Base-by-base conservation (phyloP, 1,140 invertebrate genomes). In the Nixonia krombeini region DNA sequence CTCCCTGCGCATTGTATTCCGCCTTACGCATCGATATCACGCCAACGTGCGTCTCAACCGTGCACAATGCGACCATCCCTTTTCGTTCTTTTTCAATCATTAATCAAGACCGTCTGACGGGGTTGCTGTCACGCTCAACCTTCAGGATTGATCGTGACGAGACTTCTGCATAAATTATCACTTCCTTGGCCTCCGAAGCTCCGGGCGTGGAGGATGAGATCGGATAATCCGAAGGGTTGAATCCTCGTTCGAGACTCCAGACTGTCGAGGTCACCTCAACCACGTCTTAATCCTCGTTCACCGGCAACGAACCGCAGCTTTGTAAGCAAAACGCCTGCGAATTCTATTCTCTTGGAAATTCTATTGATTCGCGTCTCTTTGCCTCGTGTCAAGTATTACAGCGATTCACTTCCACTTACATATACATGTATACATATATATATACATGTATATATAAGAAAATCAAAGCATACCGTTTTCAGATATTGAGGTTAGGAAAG, bases 241-340 rank as follows among this genome's bases (percentile, higher is more conserved):
- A 18, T 40, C 18, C 37, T 4, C n/a, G 6, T 6, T 21, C 21
- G 21, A 3, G 21, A 3, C 21, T 21, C 2, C 37, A 17, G 16
- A 40, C 37, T 26, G 40, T 42, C 40, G 8, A 25, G 12, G 21
- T 42, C 12, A 42, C 18, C 42, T 29, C 10, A 45, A 45, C 25
- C 42, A 29, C 42, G 13, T 26, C 42, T 45, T 45, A 45, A 45
- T 45, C 42, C 42, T 28, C 25, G 16, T 25, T 45, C 42, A 23
- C 9, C 40, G 18, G 13, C 18, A 21, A 44, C 26, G 40, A 44
- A 44, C n/a, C 40, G 40, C 21, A 7, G 42, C 42, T 45, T 45
- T 45, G 25, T 45, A 45, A 16, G 13, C 42, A 15, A 29, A 45
- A 45, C 29, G 23, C 12, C 41, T 12, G 23, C 41, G n/a, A 18